Base-by-base conservation (phyloP, 2,113 vertebrate genomes). In the Cavia aperea region DNA sequence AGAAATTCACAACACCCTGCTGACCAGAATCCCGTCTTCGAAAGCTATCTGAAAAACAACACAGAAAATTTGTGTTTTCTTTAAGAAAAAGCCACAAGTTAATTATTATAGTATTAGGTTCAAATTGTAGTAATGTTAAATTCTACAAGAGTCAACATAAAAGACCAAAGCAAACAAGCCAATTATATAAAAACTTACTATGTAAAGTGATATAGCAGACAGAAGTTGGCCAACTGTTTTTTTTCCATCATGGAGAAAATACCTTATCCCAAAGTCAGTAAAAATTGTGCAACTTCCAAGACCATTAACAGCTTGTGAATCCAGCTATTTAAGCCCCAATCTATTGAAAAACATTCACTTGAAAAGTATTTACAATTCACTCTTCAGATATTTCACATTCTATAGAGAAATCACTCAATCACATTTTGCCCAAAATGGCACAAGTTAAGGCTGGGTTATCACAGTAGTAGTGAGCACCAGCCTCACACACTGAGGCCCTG, bases 1-100 rank as follows among this genome's bases (percentile, higher is more conserved):
- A 98, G 97, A 99, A 99, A 66, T 98, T 97, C 91, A 99, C 99
- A 33, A 97, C 95, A 24, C 99, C 99, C 85, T 97, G 98, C 56
- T 98, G 98, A 65, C 93, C 63, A 72, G 97, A 81, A 97, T 99
- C 99, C 91, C 99, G 98, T 97, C 98, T 98, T 95, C 98, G 97
- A 97, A 99, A 99, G 26, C 98, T 96, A 87, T 99, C 99, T 99
- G 97, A 65, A 97, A 97, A 95, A 95, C 33, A 92, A 43, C 13
- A 89, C 23, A 78, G 79, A 70, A 95, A 88, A 94, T 68, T 7
- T 51, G 79, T 24, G 2, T 56, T 56, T 56, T 88, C 68, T 33
- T 85, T 83, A 43, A 66, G 51, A 77, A 58, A 77, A 94, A 89
- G 60, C 85, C 56, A 66, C 18, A 91, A 49, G 65, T 81, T 86